Evolutionary conservation across 2,113 vertebrate species (phyloP), one percentile per base, ranked within the genome.

Genomic region (Ursus arctos): DNA sequence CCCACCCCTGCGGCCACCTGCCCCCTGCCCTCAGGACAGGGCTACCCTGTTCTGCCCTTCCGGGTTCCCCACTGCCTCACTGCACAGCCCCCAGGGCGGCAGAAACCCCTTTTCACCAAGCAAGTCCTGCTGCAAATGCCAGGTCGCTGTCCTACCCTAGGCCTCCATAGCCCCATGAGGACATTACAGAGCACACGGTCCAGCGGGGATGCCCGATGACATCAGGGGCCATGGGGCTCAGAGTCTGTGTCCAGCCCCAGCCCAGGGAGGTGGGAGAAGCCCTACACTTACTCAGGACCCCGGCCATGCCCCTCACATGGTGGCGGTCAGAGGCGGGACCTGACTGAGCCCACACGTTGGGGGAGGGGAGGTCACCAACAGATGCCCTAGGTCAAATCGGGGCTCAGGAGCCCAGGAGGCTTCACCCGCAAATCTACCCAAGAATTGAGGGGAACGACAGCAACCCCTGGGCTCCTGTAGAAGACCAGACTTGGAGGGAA

Each of bases 401-500:
- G 79, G 9, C 1, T 6, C 6, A 21, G 51, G 79, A 24, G 21
- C 47, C 6, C 33, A 18, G 57, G 88, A 13, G 31, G 43, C 59
- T 10, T 36, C 43, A 40, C 21, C 28, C 1, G 10, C 6, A 8
- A 47, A 57, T 47, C 65, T 24, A 71, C 28, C 6, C 2, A 6
- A 57, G 90, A 83, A 57, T 26, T 10, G 7, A 24, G 21, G 31
- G 15, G 26, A 31, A 31, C 2, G 11, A 33, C 4, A 1, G n/a
- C 61, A 24, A 14, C 13, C 1, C 2, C 84, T 7, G 8, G 87
- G 40, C 65, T 11, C 89, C n/a, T 14, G 6, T 13, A 7, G 77
- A 21, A 9, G 63, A 80, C 19, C 4, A 4, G 61, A 8, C 10
- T 3, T 0, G 0, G 40, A 11, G 31, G 15, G 65, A 24, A 12